Evolutionary conservation across 1,140 invertebrate genomes (phyloP).

Genomic region (Tribolium madens): DNA sequence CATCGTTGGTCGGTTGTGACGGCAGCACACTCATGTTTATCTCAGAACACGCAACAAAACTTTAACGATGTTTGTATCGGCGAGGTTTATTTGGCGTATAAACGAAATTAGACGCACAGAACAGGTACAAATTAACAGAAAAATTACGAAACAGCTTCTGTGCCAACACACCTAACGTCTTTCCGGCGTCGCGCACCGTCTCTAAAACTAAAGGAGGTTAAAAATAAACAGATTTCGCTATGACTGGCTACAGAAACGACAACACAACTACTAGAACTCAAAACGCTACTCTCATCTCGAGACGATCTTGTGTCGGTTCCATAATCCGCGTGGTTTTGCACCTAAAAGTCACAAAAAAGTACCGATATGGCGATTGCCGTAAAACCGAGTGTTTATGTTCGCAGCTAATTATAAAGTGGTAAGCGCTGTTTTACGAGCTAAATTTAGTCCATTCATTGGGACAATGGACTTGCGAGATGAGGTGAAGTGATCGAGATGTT

Average conservation of each 20-base stretch:
- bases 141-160: slow-evolving; percentile 36
- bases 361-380: background rate
- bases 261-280: slow-evolving; percentile 39
- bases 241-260: slow-evolving; percentile 50
- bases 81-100: background rate
- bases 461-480: slow-evolving; percentile 6
- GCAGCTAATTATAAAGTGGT: slow-evolving; percentile 17
- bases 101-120: slow-evolving; percentile 43
- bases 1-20: background rate
- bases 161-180: slow-evolving; percentile 50
- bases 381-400: slow-evolving; percentile 10
- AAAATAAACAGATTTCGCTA: slow-evolving; percentile 59
- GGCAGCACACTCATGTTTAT: background rate
- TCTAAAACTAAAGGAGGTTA: slow-evolving; percentile 54
- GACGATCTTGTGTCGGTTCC: slow-evolving; percentile 4
- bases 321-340: background rate
- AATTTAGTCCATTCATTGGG: slow-evolving; percentile 31
- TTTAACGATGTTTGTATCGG: slow-evolving; percentile 21
- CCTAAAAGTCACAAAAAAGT: slow-evolving; percentile 5
- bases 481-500: slow-evolving; percentile 54
- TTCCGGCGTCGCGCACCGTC: slow-evolving; percentile 47
- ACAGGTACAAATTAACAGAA: slow-evolving; percentile 44
- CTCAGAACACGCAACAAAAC: slow-evolving; percentile 2
- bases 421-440: background rate
- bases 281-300: slow-evolving; percentile 37